Evolutionary conservation across 2,113 vertebrate species (phyloP).

Genomic region (Ictalurus punctatus): DNA sequence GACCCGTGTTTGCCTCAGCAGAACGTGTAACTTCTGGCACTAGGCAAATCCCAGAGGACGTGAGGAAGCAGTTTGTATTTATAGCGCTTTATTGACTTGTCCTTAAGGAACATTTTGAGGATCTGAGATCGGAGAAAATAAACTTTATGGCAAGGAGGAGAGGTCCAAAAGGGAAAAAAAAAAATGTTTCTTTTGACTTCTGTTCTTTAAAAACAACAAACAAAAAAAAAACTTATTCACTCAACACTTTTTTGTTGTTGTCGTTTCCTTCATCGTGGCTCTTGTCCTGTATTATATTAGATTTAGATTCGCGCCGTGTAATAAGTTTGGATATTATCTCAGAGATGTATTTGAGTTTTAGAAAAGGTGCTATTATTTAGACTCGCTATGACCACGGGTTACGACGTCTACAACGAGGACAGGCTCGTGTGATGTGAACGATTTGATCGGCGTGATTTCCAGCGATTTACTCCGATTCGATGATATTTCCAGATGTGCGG

Average conservation of each 20-base stretch:
- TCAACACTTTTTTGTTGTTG: neutral
- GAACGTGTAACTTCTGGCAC: neutral
- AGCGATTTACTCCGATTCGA: neutral
- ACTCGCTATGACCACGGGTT: neutral
- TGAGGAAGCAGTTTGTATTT: conserved; percentile 28
- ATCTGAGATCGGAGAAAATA: neutral
- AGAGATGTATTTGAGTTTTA: neutral
- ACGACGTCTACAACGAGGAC: too few relatives aligned
- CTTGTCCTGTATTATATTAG: neutral
- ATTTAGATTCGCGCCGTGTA: neutral
- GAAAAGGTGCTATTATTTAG: neutral
- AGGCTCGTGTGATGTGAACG: neutral
- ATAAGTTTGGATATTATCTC: neutral
- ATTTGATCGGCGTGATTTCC: neutral
- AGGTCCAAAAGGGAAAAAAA: neutral
- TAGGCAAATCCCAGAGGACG: neutral
- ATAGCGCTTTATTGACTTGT: conserved; percentile 39
- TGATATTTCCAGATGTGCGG: too few relatives aligned
- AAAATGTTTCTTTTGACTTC: neutral
- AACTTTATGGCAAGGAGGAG: neutral
- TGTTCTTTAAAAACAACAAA: neutral
- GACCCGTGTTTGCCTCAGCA: neutral
- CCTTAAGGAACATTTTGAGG: neutral
- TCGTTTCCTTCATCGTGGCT: neutral
- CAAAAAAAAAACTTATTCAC: neutral